phyloP scores from a whole-genome alignment of 2,113 vertebrate species.

The Macrotis lagotis region DNA sequence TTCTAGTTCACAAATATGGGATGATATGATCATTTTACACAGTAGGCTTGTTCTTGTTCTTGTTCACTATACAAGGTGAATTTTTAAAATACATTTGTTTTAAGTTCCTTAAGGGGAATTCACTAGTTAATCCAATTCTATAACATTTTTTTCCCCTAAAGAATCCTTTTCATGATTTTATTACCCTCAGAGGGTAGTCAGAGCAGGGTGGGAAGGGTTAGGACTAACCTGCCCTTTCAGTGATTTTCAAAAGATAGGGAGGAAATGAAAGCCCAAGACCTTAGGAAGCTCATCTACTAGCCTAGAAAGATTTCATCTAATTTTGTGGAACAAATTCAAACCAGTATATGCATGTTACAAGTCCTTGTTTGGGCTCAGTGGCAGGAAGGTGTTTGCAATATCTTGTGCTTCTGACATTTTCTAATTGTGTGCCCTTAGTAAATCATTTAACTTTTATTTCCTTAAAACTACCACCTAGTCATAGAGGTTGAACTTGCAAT shows the following conservation, averaged over 20 bases:
- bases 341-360: neutral
- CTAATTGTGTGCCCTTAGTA: neutral
- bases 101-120: neutral
- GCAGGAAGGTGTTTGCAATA: neutral
- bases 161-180: neutral
- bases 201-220: neutral
- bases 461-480: neutral
- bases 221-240: neutral
- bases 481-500: neutral
- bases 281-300: neutral
- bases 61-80: conserved; percentile 17
- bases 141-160: neutral
- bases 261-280: neutral
- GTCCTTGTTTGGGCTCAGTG: neutral
- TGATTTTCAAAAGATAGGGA: neutral
- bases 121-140: neutral
- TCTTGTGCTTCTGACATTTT: neutral
- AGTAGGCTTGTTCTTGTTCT: neutral
- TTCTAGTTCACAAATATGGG: neutral
- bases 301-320: neutral
- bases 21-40: neutral
- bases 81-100: neutral
- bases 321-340: neutral
- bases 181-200: neutral
- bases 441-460: neutral